A percentile compares a stretch with the other conserved stretches of the same genome.
phyloP scores from a whole-genome alignment of 2,113 vertebrate species.

The Bungarus multicinctus region DNA sequence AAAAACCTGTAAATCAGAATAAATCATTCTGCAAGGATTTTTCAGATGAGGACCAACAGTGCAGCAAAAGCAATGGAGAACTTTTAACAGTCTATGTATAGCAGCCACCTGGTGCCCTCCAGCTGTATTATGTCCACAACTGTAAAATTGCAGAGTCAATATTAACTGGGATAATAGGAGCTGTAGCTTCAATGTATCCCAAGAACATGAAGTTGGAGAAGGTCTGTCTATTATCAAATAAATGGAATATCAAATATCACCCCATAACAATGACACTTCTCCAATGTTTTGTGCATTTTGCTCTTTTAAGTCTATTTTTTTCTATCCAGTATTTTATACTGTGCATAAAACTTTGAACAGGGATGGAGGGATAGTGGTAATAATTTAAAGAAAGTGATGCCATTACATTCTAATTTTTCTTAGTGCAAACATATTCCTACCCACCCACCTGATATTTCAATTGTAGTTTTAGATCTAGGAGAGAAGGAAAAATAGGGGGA shows the following conservation, averaged over 20 bases:
- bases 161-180: background rate
- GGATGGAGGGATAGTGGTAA: background rate
- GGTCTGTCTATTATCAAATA: background rate
- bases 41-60: slow-evolving; percentile 8
- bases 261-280: background rate
- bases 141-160: background rate
- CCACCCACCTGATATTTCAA: background rate
- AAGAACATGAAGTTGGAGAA: background rate
- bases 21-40: slow-evolving; percentile 49
- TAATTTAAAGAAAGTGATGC: background rate
- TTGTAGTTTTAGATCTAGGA: background rate
- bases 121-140: background rate
- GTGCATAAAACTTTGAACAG: background rate
- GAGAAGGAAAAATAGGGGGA: background rate
- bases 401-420: background rate
- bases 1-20: slow-evolving; percentile 11
- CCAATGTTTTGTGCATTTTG: background rate
- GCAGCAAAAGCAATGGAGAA: slow-evolving; percentile 13
- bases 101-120: background rate
- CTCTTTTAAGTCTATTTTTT: background rate
- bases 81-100: slow-evolving; percentile 28
- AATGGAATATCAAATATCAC: background rate
- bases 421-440: background rate
- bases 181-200: background rate
- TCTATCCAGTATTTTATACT: background rate